These are phyloP conservation scores for Canis aureus DNA, from an alignment of 2,113 vertebrate genomes.

Conservation along the genomic window DNA sequence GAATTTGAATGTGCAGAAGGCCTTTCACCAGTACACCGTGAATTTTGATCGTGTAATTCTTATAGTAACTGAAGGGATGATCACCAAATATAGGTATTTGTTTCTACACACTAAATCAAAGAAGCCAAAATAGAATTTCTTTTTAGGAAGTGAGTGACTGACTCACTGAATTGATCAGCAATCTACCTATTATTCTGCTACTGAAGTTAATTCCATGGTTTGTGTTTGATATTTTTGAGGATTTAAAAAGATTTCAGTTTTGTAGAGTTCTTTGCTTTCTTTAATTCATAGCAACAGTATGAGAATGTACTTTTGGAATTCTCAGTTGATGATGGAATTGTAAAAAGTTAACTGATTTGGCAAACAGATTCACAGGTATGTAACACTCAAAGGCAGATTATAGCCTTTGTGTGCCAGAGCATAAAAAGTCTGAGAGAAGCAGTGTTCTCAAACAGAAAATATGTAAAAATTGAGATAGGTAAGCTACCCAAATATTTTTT, in stretches of 20 bases:
- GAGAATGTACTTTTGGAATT: conserved; percentile 89
- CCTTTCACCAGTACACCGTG: background rate
- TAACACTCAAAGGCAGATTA: conserved; percentile 90
- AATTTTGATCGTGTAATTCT: background rate
- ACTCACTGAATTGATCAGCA: conserved; percentile 85
- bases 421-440: background rate
- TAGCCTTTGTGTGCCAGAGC: conserved; percentile 67
- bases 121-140: conserved; percentile 83
- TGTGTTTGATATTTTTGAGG: conserved; percentile 88
- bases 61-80: background rate
- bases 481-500: background rate
- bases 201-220: conserved; percentile 81
- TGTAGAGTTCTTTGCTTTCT: conserved; percentile 87
- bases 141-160: conserved; percentile 83
- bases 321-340: conserved; percentile 91
- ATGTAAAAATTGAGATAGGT: background rate
- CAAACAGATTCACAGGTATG: conserved; percentile 89
- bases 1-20: background rate
- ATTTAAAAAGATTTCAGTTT: conserved; percentile 86
- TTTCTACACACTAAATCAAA: conserved; percentile 79
- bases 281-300: conserved; percentile 86
- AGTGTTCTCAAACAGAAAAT: background rate
- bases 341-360: conserved; percentile 92
- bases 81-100: conserved; percentile 66
- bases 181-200: conserved; percentile 76